A percentile compares a stretch with the other conserved stretches of the same genome.
These are phyloP conservation scores for Pogoniulus pusillus DNA, from an alignment of 2,797 vertebrate genomes.

Conservation along the genomic window DNA sequence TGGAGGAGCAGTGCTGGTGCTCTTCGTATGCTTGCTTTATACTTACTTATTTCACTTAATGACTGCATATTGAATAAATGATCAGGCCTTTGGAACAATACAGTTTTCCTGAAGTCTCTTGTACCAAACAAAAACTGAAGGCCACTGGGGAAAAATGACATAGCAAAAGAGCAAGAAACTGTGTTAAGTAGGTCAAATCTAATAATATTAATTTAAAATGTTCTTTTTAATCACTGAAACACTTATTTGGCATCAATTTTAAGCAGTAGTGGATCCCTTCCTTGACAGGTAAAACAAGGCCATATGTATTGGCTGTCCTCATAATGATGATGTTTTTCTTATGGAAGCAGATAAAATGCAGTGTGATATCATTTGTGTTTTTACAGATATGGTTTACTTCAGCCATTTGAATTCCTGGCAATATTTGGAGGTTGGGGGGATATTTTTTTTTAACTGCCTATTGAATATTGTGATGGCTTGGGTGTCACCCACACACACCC, in stretches of 20 bases:
- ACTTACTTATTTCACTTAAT: background rate
- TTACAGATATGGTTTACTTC: background rate
- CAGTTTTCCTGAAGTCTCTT: background rate
- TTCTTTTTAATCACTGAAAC: background rate
- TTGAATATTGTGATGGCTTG: no score
- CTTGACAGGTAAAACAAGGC: background rate
- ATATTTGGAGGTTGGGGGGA: background rate
- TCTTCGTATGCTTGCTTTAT: background rate
- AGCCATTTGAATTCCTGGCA: background rate
- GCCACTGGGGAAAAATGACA: background rate
- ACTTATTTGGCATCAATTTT: background rate
- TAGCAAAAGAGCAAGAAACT: background rate
- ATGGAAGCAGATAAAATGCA: background rate
- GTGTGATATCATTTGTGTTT: background rate
- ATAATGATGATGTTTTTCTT: background rate
- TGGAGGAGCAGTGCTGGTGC: background rate
- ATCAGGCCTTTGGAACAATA: background rate
- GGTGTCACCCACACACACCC: no score
- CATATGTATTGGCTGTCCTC: background rate
- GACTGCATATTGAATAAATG: background rate
- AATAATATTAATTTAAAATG: background rate
- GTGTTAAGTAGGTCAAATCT: background rate
- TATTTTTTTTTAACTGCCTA: background rate
- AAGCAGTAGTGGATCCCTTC: background rate
- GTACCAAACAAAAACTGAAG: background rate